Base-by-base conservation (phyloP, 2,888 invertebrate species). In the Pachliopta kotzebuea region DNA sequence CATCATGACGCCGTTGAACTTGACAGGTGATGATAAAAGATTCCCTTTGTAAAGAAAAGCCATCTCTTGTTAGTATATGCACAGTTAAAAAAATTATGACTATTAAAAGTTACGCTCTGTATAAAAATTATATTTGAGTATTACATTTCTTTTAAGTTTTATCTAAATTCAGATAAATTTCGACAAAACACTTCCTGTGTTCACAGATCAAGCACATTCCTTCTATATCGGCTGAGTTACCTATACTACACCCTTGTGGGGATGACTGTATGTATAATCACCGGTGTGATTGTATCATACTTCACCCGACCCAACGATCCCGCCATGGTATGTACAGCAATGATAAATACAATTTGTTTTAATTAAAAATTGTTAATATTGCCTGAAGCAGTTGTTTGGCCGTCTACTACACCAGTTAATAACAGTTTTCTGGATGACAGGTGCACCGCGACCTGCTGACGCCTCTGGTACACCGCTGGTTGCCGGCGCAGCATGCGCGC, bases 231-330 rank as follows among this genome's bases (percentile, higher is more conserved):
- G 71, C 80, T 96, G 76, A 96, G 96, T 18, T 96, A 96, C 83
- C 92, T 96, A 81, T 96, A 96, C 89, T 96, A 96, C 83, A 95
- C 95, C 0, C 88, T 94, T 67, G 90, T 96, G n/a, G 96, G 96
- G 8, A 93, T 94, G 76, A 70, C 93, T 0, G 94, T 94, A 0
- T 94, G 94, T 17, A 91, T 96, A 56, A 65, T 92, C 4, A 90
- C 95, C 8, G 96, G 96, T 0, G 80, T 94, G 21, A 73, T 94
- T 31, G 94, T 96, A 31, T 96, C 96, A 23, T 94, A 93, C 82
- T 89, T 94, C 72, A 95, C 95, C 0, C 93, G 93, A 11, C 90
- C 92, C 7, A 94, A 94, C 70, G 92, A 93, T 74, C 93, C 93
- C 3, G 86, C 91, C 45, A 84, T 91, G 91, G 92, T 90, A 78